Evolutionary conservation across 1,140 invertebrate species (phyloP), one percentile per base, ranked within the genome.

Genomic region (Lerema accius): DNA sequence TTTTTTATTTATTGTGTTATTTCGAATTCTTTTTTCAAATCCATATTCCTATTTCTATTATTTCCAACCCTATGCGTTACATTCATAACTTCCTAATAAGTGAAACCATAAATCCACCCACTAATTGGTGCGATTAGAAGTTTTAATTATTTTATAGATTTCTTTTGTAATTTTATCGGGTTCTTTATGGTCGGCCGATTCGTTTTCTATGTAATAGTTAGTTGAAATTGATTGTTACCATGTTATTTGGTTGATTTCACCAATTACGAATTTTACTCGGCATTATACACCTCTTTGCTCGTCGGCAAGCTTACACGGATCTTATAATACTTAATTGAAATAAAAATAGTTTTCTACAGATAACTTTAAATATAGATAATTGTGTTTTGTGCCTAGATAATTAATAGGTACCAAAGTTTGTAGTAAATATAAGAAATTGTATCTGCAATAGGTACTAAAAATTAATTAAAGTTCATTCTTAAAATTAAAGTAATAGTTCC

Each of bases 121-220:
- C 73, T 89, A 89, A 89, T 89, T 89, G 86, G 84, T 71, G 61
- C 78, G 76, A 85, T 87, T 87, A 86, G 80, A 86, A 84, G 84
- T 79, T 83, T 83, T 84, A 84, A 89, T 83, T 74, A 86, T 86
- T 89, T 86, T 87, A 86, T 87, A 75, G 82, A 84, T 86, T 86
- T 82, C 84, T 87, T 86, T 87, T 86, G 82, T 89, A 89, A 83
- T 84, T 79, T 84, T 86, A 89, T 86, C 84, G 86, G 64, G 65
- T 72, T 73, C 78, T 86, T 84, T 85, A 84, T 78, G 69, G 76
- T 73, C 71, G 71, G 42, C 63, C 75, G 82, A 82, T 84, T 86
- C 82, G 75, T 84, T 86, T 80, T 78, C 78, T 81, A 78, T 80
- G 77, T 76, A 84, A 84, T 80, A 78, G 80, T 82, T 82, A 71